Percentiles rank a stretch among this genome's conserved stretches.
Conservation (phyloP, 2,888 invertebrate species). For the Seira musarum region DNA sequence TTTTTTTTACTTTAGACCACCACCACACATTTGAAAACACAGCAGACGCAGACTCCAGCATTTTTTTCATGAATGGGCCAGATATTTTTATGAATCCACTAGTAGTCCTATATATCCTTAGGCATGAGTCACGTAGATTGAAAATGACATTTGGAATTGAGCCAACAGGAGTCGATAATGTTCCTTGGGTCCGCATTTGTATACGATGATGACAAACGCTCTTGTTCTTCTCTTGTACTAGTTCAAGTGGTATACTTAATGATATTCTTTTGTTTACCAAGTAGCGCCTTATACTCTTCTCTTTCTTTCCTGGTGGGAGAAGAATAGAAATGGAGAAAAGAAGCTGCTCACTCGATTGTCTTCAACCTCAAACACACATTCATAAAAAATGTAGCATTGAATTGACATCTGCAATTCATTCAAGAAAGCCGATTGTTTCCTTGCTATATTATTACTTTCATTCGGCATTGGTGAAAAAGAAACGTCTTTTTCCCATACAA, state of each 20-base stretch:
- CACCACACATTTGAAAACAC: slow-evolving; percentile 2
- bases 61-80: slow-evolving; percentile 44
- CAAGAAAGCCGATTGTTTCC: not conserved
- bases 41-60: not conserved
- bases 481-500: not conserved
- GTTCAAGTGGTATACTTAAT: not conserved
- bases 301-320: not conserved
- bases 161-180: slow-evolving; percentile 54
- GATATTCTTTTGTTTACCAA: slow-evolving; percentile 17
- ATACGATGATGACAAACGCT: not conserved
- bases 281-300: not conserved
- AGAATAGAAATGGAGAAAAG: not conserved
- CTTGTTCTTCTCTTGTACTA: slow-evolving; percentile 14
- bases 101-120: not conserved
- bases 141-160: slow-evolving; percentile 51
- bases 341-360: not conserved
- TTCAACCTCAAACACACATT: not conserved
- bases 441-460: not conserved
- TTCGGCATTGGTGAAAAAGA: too few species aligned
- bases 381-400: slow-evolving; percentile 6
- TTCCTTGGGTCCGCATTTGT: slow-evolving; percentile 20
- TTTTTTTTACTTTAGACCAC: slow-evolving; percentile 2
- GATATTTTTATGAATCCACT: not conserved
- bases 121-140: slow-evolving; percentile 37
- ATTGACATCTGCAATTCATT: slow-evolving; percentile 2